Conservation (phyloP, 2,113 vertebrate species). For the Merops nubicus region DNA sequence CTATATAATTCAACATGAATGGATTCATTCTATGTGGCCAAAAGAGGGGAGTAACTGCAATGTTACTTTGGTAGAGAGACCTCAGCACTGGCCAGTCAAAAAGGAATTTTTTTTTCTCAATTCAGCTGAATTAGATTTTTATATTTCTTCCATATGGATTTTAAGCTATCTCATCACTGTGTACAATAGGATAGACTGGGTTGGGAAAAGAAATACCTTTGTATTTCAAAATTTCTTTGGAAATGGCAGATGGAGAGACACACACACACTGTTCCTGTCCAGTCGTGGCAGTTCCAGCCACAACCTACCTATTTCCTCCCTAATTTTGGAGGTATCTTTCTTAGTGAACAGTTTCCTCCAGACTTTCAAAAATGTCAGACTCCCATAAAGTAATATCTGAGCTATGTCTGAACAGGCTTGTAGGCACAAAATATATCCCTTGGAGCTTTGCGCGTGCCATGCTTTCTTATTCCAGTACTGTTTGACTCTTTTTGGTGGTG, state of each 20-base stretch:
- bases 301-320: not conserved
- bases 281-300: not conserved
- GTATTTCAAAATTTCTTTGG: not conserved
- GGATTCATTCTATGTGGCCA: not conserved
- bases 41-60: not conserved
- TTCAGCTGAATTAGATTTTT: not conserved
- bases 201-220: not conserved
- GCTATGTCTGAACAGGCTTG: not conserved
- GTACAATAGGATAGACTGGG: not conserved
- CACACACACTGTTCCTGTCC: accelerated
- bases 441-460: not conserved
- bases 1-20: not conserved
- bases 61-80: not conserved
- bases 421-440: not conserved
- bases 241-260: not conserved
- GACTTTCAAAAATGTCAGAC: not conserved
- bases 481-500: not conserved
- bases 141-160: not conserved
- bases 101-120: not conserved
- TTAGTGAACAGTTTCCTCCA: not conserved
- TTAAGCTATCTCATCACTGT: not conserved
- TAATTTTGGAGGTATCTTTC: not conserved
- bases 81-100: not conserved
- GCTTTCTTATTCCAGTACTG: not conserved
- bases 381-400: not conserved